These are phyloP conservation scores for Pedionomus torquatus DNA, from an alignment of 2,113 vertebrate genomes.

Conservation along the genomic window DNA sequence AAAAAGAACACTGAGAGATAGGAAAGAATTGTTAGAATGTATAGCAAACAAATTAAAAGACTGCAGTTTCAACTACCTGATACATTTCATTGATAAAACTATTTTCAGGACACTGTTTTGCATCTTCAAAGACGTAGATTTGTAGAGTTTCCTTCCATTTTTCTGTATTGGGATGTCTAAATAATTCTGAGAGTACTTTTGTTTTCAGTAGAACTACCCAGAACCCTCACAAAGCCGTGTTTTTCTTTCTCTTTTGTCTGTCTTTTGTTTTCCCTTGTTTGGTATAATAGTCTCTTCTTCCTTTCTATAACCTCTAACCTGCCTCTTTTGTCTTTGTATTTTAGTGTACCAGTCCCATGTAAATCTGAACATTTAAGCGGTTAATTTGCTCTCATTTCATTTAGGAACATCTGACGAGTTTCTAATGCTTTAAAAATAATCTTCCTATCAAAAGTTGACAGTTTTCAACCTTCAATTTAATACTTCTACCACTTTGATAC, in stretches of 20 bases:
- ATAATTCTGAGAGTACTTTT: background rate
- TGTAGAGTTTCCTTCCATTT: background rate
- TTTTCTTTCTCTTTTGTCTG: background rate
- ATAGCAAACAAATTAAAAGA: background rate
- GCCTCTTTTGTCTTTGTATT: background rate
- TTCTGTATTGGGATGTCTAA: background rate
- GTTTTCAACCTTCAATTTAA: conserved; percentile 21
- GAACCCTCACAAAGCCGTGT: background rate
- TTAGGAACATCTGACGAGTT: background rate
- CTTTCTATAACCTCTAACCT: background rate
- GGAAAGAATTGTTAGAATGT: background rate
- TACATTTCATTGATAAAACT: background rate
- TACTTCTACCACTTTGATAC: background rate
- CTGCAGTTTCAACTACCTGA: background rate
- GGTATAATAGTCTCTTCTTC: background rate
- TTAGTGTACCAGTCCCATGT: background rate
- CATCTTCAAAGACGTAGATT: background rate
- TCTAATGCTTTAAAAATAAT: conserved; percentile 19
- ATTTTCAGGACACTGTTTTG: background rate
- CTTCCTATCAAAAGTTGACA: conserved; percentile 30
- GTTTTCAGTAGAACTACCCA: background rate
- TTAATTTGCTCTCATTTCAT: background rate
- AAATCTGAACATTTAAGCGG: background rate
- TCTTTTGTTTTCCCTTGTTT: background rate
- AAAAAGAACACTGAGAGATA: background rate